Conservation (phyloP, 2,888 invertebrate genomes). For the Leucophora obtusa region DNA sequence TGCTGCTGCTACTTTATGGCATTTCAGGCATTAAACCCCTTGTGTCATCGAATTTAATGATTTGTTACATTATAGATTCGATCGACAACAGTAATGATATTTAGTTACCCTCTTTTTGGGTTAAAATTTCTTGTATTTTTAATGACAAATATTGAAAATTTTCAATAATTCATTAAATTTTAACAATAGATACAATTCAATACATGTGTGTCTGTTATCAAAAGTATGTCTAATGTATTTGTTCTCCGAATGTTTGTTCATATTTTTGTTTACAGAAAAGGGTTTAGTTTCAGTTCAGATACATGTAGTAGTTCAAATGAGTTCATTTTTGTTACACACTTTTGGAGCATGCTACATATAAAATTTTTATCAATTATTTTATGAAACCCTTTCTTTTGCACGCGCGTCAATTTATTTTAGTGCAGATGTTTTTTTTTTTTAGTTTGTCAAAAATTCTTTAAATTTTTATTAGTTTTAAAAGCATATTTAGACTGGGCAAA, state of each 20-base stretch:
- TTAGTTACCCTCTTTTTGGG: conserved; percentile 66
- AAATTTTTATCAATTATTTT: not conserved
- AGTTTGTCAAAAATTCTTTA: not conserved
- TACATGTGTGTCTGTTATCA: conserved; percentile 34
- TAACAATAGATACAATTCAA: conserved; percentile 53
- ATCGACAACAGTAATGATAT: conserved; percentile 33
- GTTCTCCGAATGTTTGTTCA: conserved; percentile 31
- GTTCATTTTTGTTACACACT: conserved; percentile 22
- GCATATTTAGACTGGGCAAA: too few relatives aligned
- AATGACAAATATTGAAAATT: conserved; percentile 69
- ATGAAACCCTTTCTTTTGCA: conserved; percentile 41
- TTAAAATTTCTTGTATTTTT: conserved; percentile 70
- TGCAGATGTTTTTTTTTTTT: conserved; percentile 56
- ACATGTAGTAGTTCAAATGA: not conserved
- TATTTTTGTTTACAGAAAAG: conserved; percentile 13
- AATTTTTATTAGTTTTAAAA: conserved; percentile 3
- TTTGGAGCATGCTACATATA: conserved; percentile 38
- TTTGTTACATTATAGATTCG: conserved; percentile 58
- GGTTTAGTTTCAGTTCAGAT: conserved; percentile 17
- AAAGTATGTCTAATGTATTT: conserved; percentile 18
- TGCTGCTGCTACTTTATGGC: conserved; percentile 3
- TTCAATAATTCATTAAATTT: conserved; percentile 66
- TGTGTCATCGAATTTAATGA: conserved; percentile 53
- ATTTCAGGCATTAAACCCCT: conserved; percentile 16
- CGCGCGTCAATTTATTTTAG: conserved; percentile 54